These are phyloP conservation scores for Podarcis siculus DNA, from an alignment of 2,797 vertebrate species.

Conservation along the genomic window DNA sequence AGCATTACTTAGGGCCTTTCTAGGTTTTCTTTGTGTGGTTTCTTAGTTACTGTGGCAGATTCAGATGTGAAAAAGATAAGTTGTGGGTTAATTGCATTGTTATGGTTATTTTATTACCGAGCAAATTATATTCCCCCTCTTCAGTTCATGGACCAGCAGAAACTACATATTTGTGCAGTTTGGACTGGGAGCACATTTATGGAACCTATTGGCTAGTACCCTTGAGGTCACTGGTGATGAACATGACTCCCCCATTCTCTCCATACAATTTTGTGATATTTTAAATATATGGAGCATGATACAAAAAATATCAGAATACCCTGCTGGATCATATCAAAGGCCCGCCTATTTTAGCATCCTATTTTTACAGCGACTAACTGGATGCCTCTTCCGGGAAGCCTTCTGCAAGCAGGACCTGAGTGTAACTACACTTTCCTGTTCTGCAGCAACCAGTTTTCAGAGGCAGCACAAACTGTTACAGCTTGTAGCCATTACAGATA, in stretches of 20 bases:
- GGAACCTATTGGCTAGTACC: not conserved
- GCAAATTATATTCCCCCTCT: not conserved
- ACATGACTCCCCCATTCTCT: not conserved
- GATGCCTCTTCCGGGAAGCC: too few relatives aligned
- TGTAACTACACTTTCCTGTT: too few relatives aligned
- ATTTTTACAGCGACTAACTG: too few relatives aligned
- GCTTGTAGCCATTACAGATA: too few relatives aligned
- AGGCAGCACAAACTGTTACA: too few relatives aligned
- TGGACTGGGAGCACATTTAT: not conserved
- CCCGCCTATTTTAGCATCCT: too few relatives aligned
- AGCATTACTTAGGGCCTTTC: slow-evolving; percentile 42
- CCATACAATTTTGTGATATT: not conserved
- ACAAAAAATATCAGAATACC: too few relatives aligned
- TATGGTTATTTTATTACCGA: not conserved
- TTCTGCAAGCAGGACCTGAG: too few relatives aligned
- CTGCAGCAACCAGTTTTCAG: too few relatives aligned
- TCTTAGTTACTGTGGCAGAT: not conserved
- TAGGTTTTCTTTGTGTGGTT: slow-evolving; percentile 26
- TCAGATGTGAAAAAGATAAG: not conserved
- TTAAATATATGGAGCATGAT: not conserved
- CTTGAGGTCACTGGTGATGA: not conserved
- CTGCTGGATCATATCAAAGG: too few relatives aligned
- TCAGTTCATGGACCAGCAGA: not conserved
- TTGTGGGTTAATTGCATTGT: not conserved
- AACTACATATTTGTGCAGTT: not conserved